phyloP scores from a whole-genome alignment of 1,140 invertebrate species.

The Spodoptera litura region DNA sequence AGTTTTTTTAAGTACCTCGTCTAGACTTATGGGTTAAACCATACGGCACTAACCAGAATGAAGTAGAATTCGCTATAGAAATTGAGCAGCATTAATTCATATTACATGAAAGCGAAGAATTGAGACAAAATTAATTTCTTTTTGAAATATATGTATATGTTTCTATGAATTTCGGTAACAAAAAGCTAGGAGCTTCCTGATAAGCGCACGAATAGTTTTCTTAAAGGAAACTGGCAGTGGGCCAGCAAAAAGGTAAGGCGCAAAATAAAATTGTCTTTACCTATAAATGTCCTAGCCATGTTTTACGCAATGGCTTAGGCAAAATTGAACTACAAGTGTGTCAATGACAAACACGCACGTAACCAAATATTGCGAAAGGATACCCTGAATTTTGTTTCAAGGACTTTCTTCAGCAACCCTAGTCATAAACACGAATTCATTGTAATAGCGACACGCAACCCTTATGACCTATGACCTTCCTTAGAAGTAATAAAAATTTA shows the following conservation, averaged over 20 bases:
- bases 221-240: constrained; percentile 22
- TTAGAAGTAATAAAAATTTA: constrained; percentile 24
- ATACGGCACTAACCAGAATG: neutral
- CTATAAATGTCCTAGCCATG: constrained; percentile 4
- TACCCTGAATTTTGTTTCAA: constrained; percentile 60
- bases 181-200: constrained; percentile 9
- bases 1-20: neutral
- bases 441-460: constrained; percentile 54
- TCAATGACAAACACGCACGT: constrained; percentile 58
- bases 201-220: constrained; percentile 32
- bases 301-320: neutral
- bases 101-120: neutral
- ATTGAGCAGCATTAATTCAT: neutral
- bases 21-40: too few species aligned
- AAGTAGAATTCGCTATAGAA: neutral
- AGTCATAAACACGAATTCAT: constrained; percentile 50
- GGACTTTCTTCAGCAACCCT: constrained; percentile 50
- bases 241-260: constrained; percentile 38
- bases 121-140: too few species aligned
- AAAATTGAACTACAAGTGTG: constrained; percentile 43
- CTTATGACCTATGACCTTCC: constrained; percentile 40
- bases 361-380: constrained; percentile 47
- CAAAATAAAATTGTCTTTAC: constrained; percentile 30
- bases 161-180: neutral
- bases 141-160: too few species aligned